phyloP scores from a whole-genome alignment of 2,888 invertebrate genomes.

The Pristionchus mayeri region DNA sequence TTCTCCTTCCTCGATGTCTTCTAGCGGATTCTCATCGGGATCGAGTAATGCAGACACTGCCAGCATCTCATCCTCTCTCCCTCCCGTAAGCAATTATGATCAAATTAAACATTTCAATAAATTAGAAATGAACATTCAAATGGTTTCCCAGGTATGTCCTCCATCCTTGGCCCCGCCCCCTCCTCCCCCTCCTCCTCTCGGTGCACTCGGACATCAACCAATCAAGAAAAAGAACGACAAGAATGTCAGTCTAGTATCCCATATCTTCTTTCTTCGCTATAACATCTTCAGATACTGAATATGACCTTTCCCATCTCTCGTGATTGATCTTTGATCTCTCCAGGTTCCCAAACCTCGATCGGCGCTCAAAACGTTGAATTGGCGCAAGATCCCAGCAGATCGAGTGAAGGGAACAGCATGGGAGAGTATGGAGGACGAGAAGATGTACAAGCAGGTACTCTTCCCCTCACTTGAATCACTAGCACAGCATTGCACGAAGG shows the following conservation, averaged over 20 bases:
- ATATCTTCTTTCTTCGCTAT: too few species aligned
- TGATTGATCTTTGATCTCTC: not conserved
- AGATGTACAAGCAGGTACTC: slow-evolving; percentile 86
- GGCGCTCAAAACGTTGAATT: slow-evolving; percentile 95
- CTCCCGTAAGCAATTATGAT: not conserved
- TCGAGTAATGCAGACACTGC: slow-evolving; percentile 46
- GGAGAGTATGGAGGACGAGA: slow-evolving; percentile 90
- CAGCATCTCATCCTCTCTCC: not conserved
- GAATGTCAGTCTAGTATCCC: not conserved
- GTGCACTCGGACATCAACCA: not conserved
- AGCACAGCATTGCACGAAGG: too few species aligned
- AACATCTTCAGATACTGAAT: too few species aligned
- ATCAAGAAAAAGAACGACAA: slow-evolving; percentile 35
- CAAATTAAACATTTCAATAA: not conserved
- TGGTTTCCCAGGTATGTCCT: slow-evolving; percentile 42
- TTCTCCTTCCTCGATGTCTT: slow-evolving; percentile 58
- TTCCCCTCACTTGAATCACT: too few species aligned
- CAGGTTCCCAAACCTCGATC: slow-evolving; percentile 90
- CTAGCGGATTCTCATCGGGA: slow-evolving; percentile 53
- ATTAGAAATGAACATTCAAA: slow-evolving; percentile 51
- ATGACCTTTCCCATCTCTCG: not conserved
- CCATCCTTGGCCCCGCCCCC: slow-evolving; percentile 70
- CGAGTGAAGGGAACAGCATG: slow-evolving; percentile 91
- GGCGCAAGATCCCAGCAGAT: slow-evolving; percentile 82
- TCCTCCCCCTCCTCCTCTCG: slow-evolving; percentile 59